Percentiles rank a stretch among this genome's conserved stretches.
Conservation (phyloP, 2,888 invertebrate species). For the Sisyra nigra region DNA sequence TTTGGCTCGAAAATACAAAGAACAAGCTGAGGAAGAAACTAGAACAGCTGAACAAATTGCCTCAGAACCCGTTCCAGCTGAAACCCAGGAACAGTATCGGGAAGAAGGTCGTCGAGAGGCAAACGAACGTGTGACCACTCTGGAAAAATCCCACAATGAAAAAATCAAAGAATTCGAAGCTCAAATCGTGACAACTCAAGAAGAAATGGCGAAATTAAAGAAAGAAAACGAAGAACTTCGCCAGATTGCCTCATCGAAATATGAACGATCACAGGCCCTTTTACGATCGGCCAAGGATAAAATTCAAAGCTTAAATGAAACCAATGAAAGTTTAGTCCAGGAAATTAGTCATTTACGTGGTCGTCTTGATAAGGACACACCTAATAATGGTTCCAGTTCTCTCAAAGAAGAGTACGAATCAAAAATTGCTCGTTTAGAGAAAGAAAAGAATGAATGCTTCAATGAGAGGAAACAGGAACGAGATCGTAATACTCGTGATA, state of each 20-base stretch:
- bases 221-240: slow-evolving; percentile 29
- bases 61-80: slow-evolving; percentile 25
- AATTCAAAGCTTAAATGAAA: slow-evolving; percentile 54
- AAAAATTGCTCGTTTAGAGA: slow-evolving; percentile 49
- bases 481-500: slow-evolving; percentile 35
- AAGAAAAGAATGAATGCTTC: slow-evolving; percentile 49
- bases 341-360: slow-evolving; percentile 26
- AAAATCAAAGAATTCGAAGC: slow-evolving; percentile 28
- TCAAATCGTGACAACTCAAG: slow-evolving; percentile 26
- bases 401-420: slow-evolving; percentile 56
- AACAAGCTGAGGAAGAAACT: slow-evolving; percentile 23
- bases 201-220: slow-evolving; percentile 37
- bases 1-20: slow-evolving; percentile 87
- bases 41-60: slow-evolving; percentile 29
- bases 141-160: slow-evolving; percentile 29
- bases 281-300: slow-evolving; percentile 59
- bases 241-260: slow-evolving; percentile 26
- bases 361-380: not conserved
- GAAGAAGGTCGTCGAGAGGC: slow-evolving; percentile 31
- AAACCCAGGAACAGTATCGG: slow-evolving; percentile 28
- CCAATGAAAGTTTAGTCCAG: slow-evolving; percentile 41
- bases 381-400: slow-evolving; percentile 1
- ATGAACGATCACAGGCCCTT: slow-evolving; percentile 32
- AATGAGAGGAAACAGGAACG: slow-evolving; percentile 38
- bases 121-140: slow-evolving; percentile 24